Base-by-base conservation (phyloP, 2,888 invertebrate genomes). In the Patella caerulea region DNA sequence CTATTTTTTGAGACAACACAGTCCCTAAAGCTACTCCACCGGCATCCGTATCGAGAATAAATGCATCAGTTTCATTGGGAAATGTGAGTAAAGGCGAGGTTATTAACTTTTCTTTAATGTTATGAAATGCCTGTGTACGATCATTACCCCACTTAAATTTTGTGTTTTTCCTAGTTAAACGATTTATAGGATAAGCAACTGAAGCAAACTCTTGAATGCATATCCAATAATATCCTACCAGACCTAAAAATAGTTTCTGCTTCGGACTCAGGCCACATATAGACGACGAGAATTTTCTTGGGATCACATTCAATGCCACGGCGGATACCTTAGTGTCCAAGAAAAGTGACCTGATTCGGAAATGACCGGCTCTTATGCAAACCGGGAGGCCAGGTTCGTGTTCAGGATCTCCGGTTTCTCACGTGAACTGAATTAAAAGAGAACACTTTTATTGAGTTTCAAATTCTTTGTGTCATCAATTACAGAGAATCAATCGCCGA, bases 11-110 rank as follows among this genome's bases (percentile, higher is more conserved):
- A 65, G 65, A 19, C 15, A 65, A 19, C 9, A 19, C 65, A 65
- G 65, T 2, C 19, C 65, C 12, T 65, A 65, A 65, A n/a, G 65
- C 29, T 29, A 29, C 29, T 3, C 29, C 29, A 29, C 29, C 3
- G 59, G 59, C 59, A 59, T 59, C 59, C 17, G 59, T 59, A 19
- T 59, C 59, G n/a, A 59, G 19, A n/a, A 59, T 15, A 59, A 59
- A 59, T 15, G 2, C 17, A 17, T 56, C 56, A 56, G 19, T 19
- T 59, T 59, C 59, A 59, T 59, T 59, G 19, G 59, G 59, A 59
- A 59, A 59, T n/a, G 11, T 59, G 5, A 15, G 59, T 59, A 15
- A n/a, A 7, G 59, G 59, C 5, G 15, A 59, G 5, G 59, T 59
- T 5, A 15, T 59, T 59, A 14, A 59, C 19, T 59, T 15, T 19